phyloP scores from a whole-genome alignment of 2,797 vertebrate species.

The Holocentrus rufus region DNA sequence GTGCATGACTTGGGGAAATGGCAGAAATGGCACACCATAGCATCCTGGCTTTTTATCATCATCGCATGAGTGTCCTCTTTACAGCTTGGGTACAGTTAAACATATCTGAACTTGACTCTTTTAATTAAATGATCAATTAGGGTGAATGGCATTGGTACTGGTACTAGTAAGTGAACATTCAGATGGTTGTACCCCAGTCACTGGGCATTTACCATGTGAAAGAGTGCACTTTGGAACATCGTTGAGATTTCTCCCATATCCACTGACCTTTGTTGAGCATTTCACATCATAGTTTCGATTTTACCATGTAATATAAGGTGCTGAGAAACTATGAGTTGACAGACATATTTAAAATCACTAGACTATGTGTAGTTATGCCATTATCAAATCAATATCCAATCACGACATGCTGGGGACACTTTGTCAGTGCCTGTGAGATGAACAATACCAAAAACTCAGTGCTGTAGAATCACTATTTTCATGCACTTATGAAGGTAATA shows the following conservation, averaged over 20 bases:
- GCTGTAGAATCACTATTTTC: constrained; percentile 61
- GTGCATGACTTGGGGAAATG: constrained; percentile 45
- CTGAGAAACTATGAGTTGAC: not conserved
- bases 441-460: constrained; percentile 49
- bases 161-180: constrained; percentile 31
- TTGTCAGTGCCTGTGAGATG: constrained; percentile 44
- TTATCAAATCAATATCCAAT: constrained; percentile 40
- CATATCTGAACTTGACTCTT: constrained; percentile 49
- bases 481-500: constrained; percentile 65
- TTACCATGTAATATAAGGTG: not conserved
- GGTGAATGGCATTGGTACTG: constrained; percentile 65
- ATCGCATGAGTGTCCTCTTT: constrained; percentile 53
- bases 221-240: constrained; percentile 51
- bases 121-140: constrained; percentile 54
- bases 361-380: not conserved
- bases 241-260: constrained; percentile 24
- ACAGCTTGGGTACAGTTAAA: constrained; percentile 68
- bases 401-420: constrained; percentile 38
- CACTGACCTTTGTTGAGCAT: constrained; percentile 5
- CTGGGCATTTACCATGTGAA: constrained; percentile 42
- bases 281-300: constrained; percentile 7
- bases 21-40: constrained; percentile 23
- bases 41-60: constrained; percentile 35
- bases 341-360: not conserved
- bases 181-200: constrained; percentile 45